These are phyloP conservation scores for Clitarchus hookeri DNA, from an alignment of 2,888 invertebrate species.

Conservation along the genomic window DNA sequence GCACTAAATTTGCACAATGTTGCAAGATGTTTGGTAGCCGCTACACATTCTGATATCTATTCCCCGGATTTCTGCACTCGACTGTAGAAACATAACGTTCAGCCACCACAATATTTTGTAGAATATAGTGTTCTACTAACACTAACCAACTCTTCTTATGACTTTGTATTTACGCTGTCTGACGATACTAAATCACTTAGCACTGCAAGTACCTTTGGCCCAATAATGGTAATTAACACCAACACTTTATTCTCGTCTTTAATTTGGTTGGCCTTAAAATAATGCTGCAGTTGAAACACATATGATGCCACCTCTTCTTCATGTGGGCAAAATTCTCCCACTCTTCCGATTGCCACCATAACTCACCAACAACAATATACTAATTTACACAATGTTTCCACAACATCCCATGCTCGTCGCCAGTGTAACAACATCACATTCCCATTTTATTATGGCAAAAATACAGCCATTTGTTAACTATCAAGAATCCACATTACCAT, in stretches of 20 bases:
- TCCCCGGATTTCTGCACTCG: too few species aligned
- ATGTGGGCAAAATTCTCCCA: not conserved
- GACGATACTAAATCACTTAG: not conserved
- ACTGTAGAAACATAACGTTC: too few species aligned
- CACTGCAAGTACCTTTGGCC: not conserved
- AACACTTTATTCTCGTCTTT: not conserved
- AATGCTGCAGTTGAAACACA: not conserved
- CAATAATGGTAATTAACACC: not conserved
- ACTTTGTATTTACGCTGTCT: not conserved
- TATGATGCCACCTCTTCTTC: not conserved
- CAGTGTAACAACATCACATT: too few species aligned
- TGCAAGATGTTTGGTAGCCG: too few species aligned
- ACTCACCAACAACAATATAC: not conserved
- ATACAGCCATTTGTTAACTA: too few species aligned
- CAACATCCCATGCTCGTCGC: too few species aligned
- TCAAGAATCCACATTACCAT: too few species aligned
- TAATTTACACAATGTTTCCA: too few species aligned
- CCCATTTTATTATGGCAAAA: too few species aligned
- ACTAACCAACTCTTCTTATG: not conserved
- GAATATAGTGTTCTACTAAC: not conserved
- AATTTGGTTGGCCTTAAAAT: not conserved
- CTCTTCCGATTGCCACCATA: not conserved
- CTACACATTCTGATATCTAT: too few species aligned
- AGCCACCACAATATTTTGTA: not conserved
- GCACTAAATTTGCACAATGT: too few species aligned